These are phyloP conservation scores for Tetragnatha montana DNA, from an alignment of 2,888 invertebrate genomes.

Conservation along the genomic window DNA sequence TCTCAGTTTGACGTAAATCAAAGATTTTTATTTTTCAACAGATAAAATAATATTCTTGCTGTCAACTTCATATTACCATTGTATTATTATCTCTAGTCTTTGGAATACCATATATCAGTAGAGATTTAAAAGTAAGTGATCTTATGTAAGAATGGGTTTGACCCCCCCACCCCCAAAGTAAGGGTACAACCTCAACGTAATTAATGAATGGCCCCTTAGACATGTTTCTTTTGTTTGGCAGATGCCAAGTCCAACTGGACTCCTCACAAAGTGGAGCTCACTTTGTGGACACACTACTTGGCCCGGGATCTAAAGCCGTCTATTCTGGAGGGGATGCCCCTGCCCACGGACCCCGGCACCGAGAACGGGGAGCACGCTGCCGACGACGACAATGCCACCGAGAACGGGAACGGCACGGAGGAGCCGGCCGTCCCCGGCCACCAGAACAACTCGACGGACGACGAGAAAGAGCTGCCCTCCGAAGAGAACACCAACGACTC, in stretches of 20 bases:
- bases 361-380: slow-evolving; percentile 65
- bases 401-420: slow-evolving; percentile 44
- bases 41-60: too few species aligned
- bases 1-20: too few species aligned
- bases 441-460: slow-evolving; percentile 46
- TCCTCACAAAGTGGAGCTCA: slow-evolving; percentile 88
- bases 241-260: slow-evolving; percentile 73
- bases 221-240: slow-evolving; percentile 27
- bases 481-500: slow-evolving; percentile 70
- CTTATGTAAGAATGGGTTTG: too few species aligned
- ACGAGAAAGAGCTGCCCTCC: slow-evolving; percentile 65
- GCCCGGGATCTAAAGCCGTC: slow-evolving; percentile 90
- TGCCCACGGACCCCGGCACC: not conserved
- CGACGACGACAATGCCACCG: slow-evolving; percentile 26
- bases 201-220: too few species aligned
- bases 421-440: slow-evolving; percentile 44
- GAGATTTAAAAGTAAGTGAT: too few species aligned
- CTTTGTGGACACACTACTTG: slow-evolving; percentile 94
- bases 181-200: too few species aligned
- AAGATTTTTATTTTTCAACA: too few species aligned
- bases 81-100: too few species aligned
- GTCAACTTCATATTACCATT: too few species aligned
- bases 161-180: too few species aligned
- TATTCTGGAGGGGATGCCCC: slow-evolving; percentile 85
- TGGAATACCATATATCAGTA: too few species aligned